Percentiles rank a stretch among this genome's conserved stretches.
Evolutionary conservation across 2,888 invertebrate species (phyloP).

Genomic region (Pyralis farinalis): DNA sequence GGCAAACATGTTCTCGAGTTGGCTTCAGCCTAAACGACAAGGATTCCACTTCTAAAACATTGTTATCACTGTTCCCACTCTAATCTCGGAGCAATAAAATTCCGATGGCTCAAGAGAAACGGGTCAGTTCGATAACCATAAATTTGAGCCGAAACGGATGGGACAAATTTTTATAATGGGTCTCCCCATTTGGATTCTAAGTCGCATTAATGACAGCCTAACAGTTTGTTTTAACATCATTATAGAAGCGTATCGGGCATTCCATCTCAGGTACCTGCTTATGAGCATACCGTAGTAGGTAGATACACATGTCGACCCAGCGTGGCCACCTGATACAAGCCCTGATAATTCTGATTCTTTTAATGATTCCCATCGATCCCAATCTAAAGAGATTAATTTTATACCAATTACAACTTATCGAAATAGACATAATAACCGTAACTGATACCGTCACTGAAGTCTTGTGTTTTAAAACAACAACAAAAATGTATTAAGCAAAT

Average conservation of each 20-base stretch:
- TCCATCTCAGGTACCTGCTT: constrained; percentile 69
- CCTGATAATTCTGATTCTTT: constrained; percentile 34
- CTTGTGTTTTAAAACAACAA: too few species aligned
- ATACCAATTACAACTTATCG: constrained; percentile 9
- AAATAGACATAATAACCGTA: constrained; percentile 2
- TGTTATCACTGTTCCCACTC: constrained; percentile 77
- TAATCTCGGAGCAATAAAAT: constrained; percentile 75
- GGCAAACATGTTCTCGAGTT: not conserved
- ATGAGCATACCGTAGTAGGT: constrained; percentile 31
- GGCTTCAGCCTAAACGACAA: constrained; percentile 53
- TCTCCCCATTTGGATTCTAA: constrained; percentile 69
- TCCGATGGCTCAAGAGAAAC: constrained; percentile 70
- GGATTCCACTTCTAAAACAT: constrained; percentile 64
- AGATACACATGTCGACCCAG: constrained; percentile 48
- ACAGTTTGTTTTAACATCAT: constrained; percentile 81
- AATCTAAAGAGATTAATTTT: constrained; percentile 24
- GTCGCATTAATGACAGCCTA: constrained; percentile 77
- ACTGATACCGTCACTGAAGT: not conserved
- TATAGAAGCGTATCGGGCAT: constrained; percentile 76
- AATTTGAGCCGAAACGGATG: constrained; percentile 77
- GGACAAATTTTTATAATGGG: constrained; percentile 81
- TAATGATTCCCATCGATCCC: constrained; percentile 22
- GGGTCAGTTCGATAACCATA: constrained; percentile 75
- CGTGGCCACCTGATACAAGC: constrained; percentile 38
- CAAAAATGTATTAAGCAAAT: too few species aligned